Evolutionary conservation across 2,113 vertebrate species (phyloP), one percentile per base, ranked within the genome.

Genomic region (Silurus meridionalis): DNA sequence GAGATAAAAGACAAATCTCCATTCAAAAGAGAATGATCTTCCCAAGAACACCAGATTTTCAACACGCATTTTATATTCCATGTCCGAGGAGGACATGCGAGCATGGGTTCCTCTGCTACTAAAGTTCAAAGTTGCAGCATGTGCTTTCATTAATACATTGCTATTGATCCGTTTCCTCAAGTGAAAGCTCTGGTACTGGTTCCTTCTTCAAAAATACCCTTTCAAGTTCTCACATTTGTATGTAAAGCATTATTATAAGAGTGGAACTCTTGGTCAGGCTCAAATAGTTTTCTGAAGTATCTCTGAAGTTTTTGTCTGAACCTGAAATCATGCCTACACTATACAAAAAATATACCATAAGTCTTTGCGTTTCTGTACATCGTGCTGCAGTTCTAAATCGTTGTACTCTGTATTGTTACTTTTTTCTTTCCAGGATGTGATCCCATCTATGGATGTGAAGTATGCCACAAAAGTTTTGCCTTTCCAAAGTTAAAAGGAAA

Each of bases 151-250:
- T 80, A 80, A 87, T 83, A 60, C 89, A 92, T 90, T 90, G 87
- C 75, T 94, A 94, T 94, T 87, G 94, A 95, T 94, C 92, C 77
- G 78, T 84, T 87, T 89, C 90, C 89, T 94, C 87, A 83, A 69
- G 28, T 83, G 48, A 92, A 92, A 90, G 91, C 91, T 94, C 64
- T 78, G 85, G 90, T 93, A 94, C 91, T 93, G 93, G 94, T 92
- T 93, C 90, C 85, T 80, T 80, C 92, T 94, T 91, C 91, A 91
- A 90, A 91, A 94, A 83, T 92, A 92, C 91, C 91, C 93, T 93
- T 94, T 94, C 91, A 95, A 91, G 92, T 94, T 81, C 88, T 81
- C 80, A 82, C 66, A 46, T 61, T 61, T 82, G 53, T 46, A 86
- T 86, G 85, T 79, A 86, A 83, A 55, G 28, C 74, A 37, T 58